These are phyloP conservation scores for Lepidocyrtoides sp. DNA, from an alignment of 2,888 invertebrate species.

Conservation along the genomic window DNA sequence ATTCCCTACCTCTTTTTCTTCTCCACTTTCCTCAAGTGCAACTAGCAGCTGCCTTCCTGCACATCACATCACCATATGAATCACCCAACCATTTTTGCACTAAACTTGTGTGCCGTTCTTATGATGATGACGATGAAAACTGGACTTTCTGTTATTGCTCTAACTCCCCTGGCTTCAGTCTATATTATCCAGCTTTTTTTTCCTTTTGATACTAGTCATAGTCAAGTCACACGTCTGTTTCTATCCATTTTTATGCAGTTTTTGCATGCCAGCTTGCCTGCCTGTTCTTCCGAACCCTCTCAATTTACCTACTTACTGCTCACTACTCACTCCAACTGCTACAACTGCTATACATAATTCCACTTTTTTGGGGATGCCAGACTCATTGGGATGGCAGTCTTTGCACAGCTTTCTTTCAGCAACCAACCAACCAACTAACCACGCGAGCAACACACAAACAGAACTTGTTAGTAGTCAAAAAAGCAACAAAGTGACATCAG, in stretches of 20 bases:
- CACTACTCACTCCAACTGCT: no score
- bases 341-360: background rate
- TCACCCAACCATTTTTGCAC: background rate
- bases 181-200: background rate
- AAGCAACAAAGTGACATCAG: conserved; percentile 25
- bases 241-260: conserved; percentile 28
- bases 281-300: background rate
- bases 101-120: background rate
- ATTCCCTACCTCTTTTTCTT: background rate
- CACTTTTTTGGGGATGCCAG: conserved; percentile 4
- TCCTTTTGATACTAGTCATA: background rate
- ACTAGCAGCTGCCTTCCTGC: background rate
- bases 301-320: background rate
- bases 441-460: conserved; percentile 20
- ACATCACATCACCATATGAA: conserved; percentile 19
- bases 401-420: conserved; percentile 40
- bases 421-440: no score
- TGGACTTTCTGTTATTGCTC: background rate
- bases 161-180: background rate
- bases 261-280: conserved; percentile 14
- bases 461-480: conserved; percentile 13
- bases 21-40: conserved; percentile 5
- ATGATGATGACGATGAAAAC: background rate
- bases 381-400: conserved; percentile 43
- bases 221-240: conserved; percentile 15